phyloP scores from a whole-genome alignment of 2,888 invertebrate species.

The Nomada fucata region DNA sequence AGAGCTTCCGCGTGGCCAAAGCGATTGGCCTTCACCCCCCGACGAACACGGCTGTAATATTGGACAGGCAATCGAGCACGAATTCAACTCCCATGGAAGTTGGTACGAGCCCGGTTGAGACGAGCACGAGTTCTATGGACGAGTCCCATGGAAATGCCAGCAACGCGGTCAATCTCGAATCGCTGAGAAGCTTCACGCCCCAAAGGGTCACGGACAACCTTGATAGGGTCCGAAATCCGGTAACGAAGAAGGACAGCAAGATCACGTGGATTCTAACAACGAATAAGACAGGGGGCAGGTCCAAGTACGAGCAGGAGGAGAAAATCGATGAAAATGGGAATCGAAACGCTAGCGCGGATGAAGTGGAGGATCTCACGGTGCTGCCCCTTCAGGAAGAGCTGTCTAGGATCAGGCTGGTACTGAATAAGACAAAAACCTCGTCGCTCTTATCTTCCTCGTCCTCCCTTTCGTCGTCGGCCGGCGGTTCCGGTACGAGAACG shows the following conservation, averaged over 20 bases:
- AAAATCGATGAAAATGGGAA: conserved; percentile 48
- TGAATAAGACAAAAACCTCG: conserved; percentile 73
- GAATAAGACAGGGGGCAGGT: conserved; percentile 64
- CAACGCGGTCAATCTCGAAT: conserved; percentile 23
- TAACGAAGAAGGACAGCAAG: conserved; percentile 74
- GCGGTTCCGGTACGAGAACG: conserved; percentile 62
- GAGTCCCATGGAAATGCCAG: conserved; percentile 35
- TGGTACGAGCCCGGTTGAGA: conserved; percentile 28
- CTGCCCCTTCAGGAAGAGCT: conserved; percentile 76
- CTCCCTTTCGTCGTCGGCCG: conserved; percentile 50
- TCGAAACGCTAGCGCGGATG: conserved; percentile 52
- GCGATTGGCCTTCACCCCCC: conserved; percentile 75
- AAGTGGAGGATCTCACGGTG: conserved; percentile 65
- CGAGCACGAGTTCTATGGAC: conserved; percentile 34
- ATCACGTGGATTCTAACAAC: conserved; percentile 76
- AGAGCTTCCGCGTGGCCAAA: conserved; percentile 76
- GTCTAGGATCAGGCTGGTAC: conserved; percentile 73
- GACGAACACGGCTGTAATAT: conserved; percentile 56
- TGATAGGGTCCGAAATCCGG: conserved; percentile 48
- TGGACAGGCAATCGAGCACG: conserved; percentile 53
- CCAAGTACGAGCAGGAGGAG: conserved; percentile 70
- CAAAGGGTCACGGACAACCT: conserved; percentile 24
- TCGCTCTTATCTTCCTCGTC: conserved; percentile 52
- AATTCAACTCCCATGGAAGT: conserved; percentile 34
- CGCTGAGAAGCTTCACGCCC: conserved; percentile 17